Percentiles rank a stretch among this genome's conserved stretches.
Evolutionary conservation across 2,113 vertebrate species (phyloP).

Genomic region (Paradoxurus hermaphroditus): DNA sequence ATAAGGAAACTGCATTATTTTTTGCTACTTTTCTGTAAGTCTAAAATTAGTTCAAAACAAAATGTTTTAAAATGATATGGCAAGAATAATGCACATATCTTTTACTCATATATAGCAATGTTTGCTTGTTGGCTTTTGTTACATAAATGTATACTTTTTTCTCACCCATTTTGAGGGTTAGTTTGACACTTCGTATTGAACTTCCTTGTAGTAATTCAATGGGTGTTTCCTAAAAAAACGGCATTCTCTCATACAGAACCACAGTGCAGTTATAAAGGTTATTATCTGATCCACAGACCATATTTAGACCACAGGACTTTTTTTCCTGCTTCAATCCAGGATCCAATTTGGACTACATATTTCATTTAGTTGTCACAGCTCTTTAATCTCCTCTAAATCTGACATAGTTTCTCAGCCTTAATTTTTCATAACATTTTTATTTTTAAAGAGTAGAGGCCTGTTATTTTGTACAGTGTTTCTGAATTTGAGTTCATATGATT

Average conservation of each 20-base stretch:
- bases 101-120: neutral
- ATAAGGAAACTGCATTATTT: neutral
- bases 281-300: neutral
- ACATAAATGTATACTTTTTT: neutral
- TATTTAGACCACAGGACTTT: neutral
- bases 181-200: neutral
- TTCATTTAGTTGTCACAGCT: neutral
- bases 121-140: constrained; percentile 21
- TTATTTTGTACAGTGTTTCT: neutral
- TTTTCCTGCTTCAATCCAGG: neutral
- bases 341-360: neutral
- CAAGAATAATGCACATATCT: neutral
- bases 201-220: neutral
- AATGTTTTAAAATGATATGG: neutral
- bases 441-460: neutral
- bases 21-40: constrained; percentile 41
- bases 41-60: constrained; percentile 36
- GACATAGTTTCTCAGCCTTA: neutral
- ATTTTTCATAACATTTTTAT: neutral
- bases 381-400: neutral
- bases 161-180: neutral
- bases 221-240: neutral
- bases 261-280: neutral
- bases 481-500: neutral
- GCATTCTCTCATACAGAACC: neutral